Percentiles rank a stretch among this genome's conserved stretches.
These are phyloP conservation scores for Drosophila nr. perissopoda DNA, from an alignment of 2,888 invertebrate species.

Conservation along the genomic window DNA sequence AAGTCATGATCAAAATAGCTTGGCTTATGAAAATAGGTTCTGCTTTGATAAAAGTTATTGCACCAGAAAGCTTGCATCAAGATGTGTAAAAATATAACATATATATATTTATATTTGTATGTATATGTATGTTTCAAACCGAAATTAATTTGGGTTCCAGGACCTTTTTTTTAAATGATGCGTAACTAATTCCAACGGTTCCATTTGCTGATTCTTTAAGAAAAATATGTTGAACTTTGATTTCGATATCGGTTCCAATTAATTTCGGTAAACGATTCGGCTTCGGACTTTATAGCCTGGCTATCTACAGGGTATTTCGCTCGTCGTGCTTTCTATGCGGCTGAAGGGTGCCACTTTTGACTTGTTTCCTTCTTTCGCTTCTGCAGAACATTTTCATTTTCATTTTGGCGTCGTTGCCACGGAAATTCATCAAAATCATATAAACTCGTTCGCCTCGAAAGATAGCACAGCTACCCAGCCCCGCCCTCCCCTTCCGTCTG, in stretches of 20 bases:
- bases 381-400: slow-evolving; percentile 58
- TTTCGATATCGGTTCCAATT: background rate
- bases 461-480: slow-evolving; percentile 14
- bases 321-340: background rate
- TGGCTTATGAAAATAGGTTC: background rate
- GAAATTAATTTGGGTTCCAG: too few relatives aligned
- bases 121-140: too few relatives aligned
- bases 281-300: background rate
- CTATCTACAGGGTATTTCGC: background rate
- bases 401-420: slow-evolving; percentile 80
- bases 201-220: too few relatives aligned
- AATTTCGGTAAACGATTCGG: background rate
- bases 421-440: slow-evolving; percentile 81
- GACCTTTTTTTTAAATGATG: background rate
- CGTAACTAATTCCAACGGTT: background rate
- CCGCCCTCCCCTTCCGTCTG: background rate
- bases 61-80: background rate
- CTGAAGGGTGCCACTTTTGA: background rate
- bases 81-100: background rate
- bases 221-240: background rate
- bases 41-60: background rate
- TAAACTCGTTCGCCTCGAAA: slow-evolving; percentile 74
- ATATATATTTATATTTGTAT: background rate
- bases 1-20: background rate
- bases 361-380: background rate